Evolutionary conservation across 1,140 invertebrate species (phyloP), one percentile per base, ranked within the genome.

Genomic region (Solenopsis invicta): DNA sequence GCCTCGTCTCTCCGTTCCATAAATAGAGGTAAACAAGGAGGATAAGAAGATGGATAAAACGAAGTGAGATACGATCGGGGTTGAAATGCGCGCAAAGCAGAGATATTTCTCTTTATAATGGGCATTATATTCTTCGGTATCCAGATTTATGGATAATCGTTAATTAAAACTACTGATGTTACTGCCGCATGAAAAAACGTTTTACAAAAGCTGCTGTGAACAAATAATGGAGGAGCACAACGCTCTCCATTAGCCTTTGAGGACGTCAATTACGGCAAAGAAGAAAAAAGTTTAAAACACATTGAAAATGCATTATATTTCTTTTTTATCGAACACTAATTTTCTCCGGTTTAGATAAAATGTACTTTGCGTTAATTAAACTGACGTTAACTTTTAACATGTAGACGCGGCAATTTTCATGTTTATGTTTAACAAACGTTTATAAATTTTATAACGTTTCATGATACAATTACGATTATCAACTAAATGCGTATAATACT

Each of bases 11-110:
- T 21, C 18, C 4, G 67, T 74, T 62, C 45, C 54, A 41, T 75
- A 84, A 84, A 84, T 84, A 84, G 59, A 74, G 69, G 41, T 84
- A 80, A 69, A 67, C 41, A 80, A 80, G 37, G 4, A 76, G 4
- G 52, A 59, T 66, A 81, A 81, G 52, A 86, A 69, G 50, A 86
- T n/a, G 62, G 37, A 52, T 50, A 21, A 66, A 78, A 75, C 4
- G 56, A 54, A 66, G 74, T 5, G 61, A 67, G 45, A 67, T 45
- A 56, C 41, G 29, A 80, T 78, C 71, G 41, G 13, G 37, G 6
- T 45, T 34, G 24, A 21, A 56, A n/a, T 13, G 12, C 24, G 48
- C 16, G 24, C 71, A 21, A 8, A 59, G n/a, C n/a, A 61, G 10
- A 24, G 76, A 75, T 61, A 62, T 48, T 56, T 48, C 45, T 69